Evolutionary conservation across 2,888 invertebrate species (phyloP), one percentile per base, ranked within the genome.

Genomic region (Aphrophora alni): DNA sequence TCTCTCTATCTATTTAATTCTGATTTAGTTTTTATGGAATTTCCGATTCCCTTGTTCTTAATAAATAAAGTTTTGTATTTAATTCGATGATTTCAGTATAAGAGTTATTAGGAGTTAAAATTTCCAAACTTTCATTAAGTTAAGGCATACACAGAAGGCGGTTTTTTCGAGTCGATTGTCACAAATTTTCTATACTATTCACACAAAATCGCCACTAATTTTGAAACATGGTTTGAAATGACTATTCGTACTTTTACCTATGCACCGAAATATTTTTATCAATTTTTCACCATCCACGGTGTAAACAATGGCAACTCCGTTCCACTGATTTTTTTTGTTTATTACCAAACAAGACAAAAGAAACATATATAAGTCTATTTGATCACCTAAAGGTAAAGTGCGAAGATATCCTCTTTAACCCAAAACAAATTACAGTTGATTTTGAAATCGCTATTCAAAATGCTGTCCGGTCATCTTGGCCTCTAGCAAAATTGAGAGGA

Each of bases 361-460:
- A 44, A 44, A 44, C 44, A 44, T 44, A 44, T 33, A 33, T 10
- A 33, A 33, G 33, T 33, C 44, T 7, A 7, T 75, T 75, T 75
- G 24, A 51, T 21, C 27, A 44, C 24, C 26, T 44, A 14, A 75
- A 51, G 1, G 59, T 51, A 51, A n/a, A 25, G 44, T 51, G 44
- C 14, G 75, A 8, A 24, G 51, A 44, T n/a, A 24, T 26, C 7
- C 24, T 27, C 38, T 21, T 44, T 21, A n/a, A 25, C n/a, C 75
- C 75, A 8, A 75, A n/a, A 21, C 25, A 38, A 24, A 28, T 75
- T 17, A 24, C 25, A 3, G 24, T 75, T 8, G 75, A 80, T 28
- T 80, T 75, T 75, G 80, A 80, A 68, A 44, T 51, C 24, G 80
- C 80, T 12, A 80, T 80, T 17, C 80, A 74, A 8, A 80, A 33